Evolutionary conservation across 2,888 invertebrate genomes (phyloP), one percentile per base, ranked within the genome.

Genomic region (Drosophila falleni): DNA sequence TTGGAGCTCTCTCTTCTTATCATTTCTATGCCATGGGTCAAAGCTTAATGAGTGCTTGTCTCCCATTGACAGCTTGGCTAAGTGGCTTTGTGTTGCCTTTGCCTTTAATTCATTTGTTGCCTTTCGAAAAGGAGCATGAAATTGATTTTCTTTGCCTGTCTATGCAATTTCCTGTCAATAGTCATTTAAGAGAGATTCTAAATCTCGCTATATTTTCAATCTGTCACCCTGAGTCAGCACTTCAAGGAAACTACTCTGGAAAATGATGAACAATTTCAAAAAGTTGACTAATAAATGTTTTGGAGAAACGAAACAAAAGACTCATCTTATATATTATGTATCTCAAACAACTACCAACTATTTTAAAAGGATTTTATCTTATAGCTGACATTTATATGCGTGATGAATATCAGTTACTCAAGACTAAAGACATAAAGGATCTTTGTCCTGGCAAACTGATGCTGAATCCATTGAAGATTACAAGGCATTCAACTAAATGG

Each of bases 31-130:
- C 79, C 71, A 83, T 62, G 81, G 84, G 69, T 84, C 78, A 81
- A 67, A 72, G 82, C 85, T 80, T 81, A 87, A 85, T 85, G 87
- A 87, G 82, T 69, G 75, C 71, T 74, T 87, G 85, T 84, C 85
- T 76, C 66, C 59, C 70, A 80, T 78, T 87, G 84, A 87, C 87
- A 87, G 85, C 59, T 59, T 29, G 71, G 78, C 72, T 71, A 81
- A 84, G 81, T 84, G 81, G 65, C 74, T 81, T 79, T 81, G 68
- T 53, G 64, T 41, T 69, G 56, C 42, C 63, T 50, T 71, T 61
- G 61, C 68, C 23, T 23, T 23, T 71, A 71, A 76, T 68, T 68
- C 75, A 72, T 72, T 71, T 71, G 70, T 75, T 65, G 70, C 56
- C 49, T 63, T 71, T 44, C 56, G 59, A 61, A 55, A 35, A 51